Base-by-base conservation (phyloP, 2,113 vertebrate genomes). In the Heterocephalus glaber region DNA sequence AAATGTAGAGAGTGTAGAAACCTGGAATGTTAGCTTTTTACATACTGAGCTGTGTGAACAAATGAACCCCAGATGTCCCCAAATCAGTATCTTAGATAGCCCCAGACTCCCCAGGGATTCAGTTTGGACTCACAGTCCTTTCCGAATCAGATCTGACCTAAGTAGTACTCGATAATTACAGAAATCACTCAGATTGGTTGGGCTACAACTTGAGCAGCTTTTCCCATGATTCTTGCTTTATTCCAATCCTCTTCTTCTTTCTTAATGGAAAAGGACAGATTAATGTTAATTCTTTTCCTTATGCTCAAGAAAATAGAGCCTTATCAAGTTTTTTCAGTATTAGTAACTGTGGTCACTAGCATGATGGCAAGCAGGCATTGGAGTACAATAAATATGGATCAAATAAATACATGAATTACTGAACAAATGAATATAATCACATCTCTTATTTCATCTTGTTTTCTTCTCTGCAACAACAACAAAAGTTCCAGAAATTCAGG, bases 391-490 rank as follows among this genome's bases (percentile, higher is more conserved):
- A 95, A 65, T 65, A 91, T 86, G 85, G 74, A 84, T 66, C 41
- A 87, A 89, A 74, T 41, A 33, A 87, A 16, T 41, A 77, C 1
- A 38, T 81, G 35, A 91, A 26, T 63, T 90, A 85, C 79, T 76
- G 13, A 49, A n/a, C 2, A 92, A 86, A 90, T 66, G 52, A 90
- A 11, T n/a, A 19, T 84, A 92, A 65, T 33, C 74, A 92, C 1
- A 81, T 1, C 19, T 95, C 86, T 92, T 49, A 70, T 74, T 94
- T 95, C 68, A 65, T 92, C 26, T 89, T 92, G 4, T 89, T 95
- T 95, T 92, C 41, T 61, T 80, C 30, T 56, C 33, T 96, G 8
- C 47, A 86, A 70, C 33, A 89, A 38, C 33, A 19, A 24, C 24
- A 86, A 26, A 70, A 56, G 8, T 56, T 81, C 52, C 0, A 33